Conservation (phyloP, 1,140 invertebrate species). For the Zophobas morio region DNA sequence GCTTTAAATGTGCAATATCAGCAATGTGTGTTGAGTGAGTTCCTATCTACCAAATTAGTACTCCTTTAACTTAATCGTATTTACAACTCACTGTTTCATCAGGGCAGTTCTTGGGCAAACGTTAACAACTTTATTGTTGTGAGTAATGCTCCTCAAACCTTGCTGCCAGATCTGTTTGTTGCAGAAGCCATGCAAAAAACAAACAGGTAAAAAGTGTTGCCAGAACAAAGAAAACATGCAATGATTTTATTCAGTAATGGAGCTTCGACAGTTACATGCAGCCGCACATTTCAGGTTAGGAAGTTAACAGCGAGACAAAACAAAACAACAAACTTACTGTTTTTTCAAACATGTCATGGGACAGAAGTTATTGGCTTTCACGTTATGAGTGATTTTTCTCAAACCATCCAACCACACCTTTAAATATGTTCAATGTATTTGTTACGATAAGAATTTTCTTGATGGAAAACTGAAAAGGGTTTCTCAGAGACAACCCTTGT, state of each 20-base stretch:
- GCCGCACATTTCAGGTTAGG: constrained; percentile 7
- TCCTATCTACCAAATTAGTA: not conserved
- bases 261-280: constrained; percentile 44
- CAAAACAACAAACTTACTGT: constrained; percentile 87
- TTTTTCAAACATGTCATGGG: constrained; percentile 99
- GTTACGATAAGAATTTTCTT: not conserved
- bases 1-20: not conserved
- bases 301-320: not conserved
- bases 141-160: constrained; percentile 89
- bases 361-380: constrained; percentile 99
- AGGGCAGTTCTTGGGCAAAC: constrained; percentile 95
- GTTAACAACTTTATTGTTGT: constrained; percentile 98
- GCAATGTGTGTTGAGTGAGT: not conserved
- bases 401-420: constrained; percentile 96
- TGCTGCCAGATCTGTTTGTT: constrained; percentile 90
- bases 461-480: too few species aligned
- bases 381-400: constrained; percentile 96
- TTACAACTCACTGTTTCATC: constrained; percentile 96
- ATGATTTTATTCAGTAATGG: constrained; percentile 10
- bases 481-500: too few species aligned
- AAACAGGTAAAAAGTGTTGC: constrained; percentile 47
- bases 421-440: constrained; percentile 58
- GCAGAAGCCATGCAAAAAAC: constrained; percentile 66
- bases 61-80: constrained; percentile 1
- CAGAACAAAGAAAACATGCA: constrained; percentile 44